These are phyloP conservation scores for Buceros bicornis DNA, from an alignment of 2,797 vertebrate species.

Conservation along the genomic window DNA sequence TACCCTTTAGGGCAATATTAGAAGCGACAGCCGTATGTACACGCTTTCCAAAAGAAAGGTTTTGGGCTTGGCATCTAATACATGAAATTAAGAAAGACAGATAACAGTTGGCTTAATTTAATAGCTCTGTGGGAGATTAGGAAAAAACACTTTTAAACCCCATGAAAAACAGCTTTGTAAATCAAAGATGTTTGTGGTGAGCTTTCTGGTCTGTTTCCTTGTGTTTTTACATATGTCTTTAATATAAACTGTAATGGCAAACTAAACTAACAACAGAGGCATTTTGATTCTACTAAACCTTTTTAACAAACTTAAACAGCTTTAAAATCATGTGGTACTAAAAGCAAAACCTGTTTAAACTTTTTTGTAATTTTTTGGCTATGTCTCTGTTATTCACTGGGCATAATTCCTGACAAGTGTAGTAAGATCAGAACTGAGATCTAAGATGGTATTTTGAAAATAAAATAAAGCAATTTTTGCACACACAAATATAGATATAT, in stretches of 20 bases:
- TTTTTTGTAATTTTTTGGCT: not conserved
- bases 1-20: not conserved
- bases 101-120: not conserved
- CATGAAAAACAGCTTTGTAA: not conserved
- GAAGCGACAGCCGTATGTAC: not conserved
- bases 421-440: not conserved
- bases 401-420: not conserved
- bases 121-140: not conserved
- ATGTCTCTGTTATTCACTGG: not conserved
- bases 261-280: not conserved
- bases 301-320: not conserved
- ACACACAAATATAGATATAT: not conserved
- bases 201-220: not conserved
- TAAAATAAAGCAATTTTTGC: not conserved
- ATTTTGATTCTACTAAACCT: not conserved
- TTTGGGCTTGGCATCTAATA: not conserved
- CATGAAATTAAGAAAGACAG: not conserved
- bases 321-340: not conserved
- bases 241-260: not conserved
- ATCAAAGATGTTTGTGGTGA: not conserved
- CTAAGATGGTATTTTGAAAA: not conserved
- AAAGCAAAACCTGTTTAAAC: not conserved
- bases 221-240: not conserved
- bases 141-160: not conserved
- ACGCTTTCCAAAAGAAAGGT: accelerated